Percentiles rank a stretch among this genome's conserved stretches.
Conservation (phyloP, 2,113 vertebrate species). For the Apodemus speciosus region DNA sequence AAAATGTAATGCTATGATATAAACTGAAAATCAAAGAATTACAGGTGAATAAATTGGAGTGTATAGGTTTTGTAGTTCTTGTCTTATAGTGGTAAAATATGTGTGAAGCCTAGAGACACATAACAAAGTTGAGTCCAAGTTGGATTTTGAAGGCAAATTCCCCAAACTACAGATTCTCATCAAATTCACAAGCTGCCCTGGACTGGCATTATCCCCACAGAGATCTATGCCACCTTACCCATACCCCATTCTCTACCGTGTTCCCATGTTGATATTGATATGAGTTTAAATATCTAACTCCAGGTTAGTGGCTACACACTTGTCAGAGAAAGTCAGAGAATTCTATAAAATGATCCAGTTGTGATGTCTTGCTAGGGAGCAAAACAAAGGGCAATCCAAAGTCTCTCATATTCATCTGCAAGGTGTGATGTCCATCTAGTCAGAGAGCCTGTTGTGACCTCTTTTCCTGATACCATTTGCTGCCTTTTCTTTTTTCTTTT, state of each 20-base stretch:
- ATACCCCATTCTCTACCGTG: no score
- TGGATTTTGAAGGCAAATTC: background rate
- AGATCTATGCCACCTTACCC: background rate
- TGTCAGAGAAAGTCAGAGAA: background rate
- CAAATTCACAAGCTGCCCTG: background rate
- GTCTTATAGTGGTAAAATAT: background rate
- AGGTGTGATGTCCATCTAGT: background rate
- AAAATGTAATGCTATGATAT: conserved; percentile 11
- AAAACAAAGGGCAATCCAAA: background rate
- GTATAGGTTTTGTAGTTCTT: conserved; percentile 9
- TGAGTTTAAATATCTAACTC: background rate
- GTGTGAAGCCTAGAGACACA: background rate
- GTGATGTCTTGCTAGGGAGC: background rate
- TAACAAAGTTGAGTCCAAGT: background rate
- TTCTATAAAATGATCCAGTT: background rate
- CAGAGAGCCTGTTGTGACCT: background rate
- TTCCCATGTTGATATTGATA: background rate
- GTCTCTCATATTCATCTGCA: background rate
- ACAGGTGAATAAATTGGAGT: conserved; percentile 24
- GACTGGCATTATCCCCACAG: background rate
- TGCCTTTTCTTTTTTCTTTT: background rate
- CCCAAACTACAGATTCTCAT: background rate
- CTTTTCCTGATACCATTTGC: background rate
- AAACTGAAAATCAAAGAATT: conserved; percentile 31
- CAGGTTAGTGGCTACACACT: background rate